A percentile compares a stretch with the other conserved stretches of the same genome.
These are phyloP conservation scores for Notamacropus eugenii DNA, from an alignment of 2,797 vertebrate species.

Conservation along the genomic window DNA sequence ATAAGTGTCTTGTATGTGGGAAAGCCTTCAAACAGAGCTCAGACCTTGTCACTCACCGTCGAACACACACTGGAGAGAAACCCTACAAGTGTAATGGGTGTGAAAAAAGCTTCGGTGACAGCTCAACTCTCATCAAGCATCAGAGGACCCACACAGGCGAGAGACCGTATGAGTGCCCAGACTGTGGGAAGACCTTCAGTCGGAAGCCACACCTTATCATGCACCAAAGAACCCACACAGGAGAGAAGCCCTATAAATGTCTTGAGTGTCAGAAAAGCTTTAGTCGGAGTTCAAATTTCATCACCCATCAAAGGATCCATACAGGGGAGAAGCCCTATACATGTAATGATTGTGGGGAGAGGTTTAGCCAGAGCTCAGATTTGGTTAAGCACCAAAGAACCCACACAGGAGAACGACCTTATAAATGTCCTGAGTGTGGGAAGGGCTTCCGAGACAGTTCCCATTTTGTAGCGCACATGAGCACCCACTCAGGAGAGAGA, in stretches of 20 bases:
- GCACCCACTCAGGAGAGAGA: slow-evolving; percentile 68
- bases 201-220: slow-evolving; percentile 50
- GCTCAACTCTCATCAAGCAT: slow-evolving; percentile 63
- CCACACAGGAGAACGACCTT: slow-evolving; percentile 70
- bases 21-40: slow-evolving; percentile 70
- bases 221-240: slow-evolving; percentile 58
- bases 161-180: slow-evolving; percentile 36
- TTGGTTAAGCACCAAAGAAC: slow-evolving; percentile 63
- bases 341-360: slow-evolving; percentile 64
- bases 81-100: slow-evolving; percentile 53
- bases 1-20: slow-evolving; percentile 47
- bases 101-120: slow-evolving; percentile 61
- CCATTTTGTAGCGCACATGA: slow-evolving; percentile 66
- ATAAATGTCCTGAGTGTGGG: slow-evolving; percentile 53
- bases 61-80: slow-evolving; percentile 57
- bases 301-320: slow-evolving; percentile 71
- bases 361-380: slow-evolving; percentile 67
- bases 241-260: slow-evolving; percentile 68
- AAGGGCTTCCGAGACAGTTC: slow-evolving; percentile 69
- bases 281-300: slow-evolving; percentile 69
- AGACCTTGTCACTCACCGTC: slow-evolving; percentile 55
- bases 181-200: slow-evolving; percentile 62
- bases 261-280: slow-evolving; percentile 68
- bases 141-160: slow-evolving; percentile 62
- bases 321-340: slow-evolving; percentile 55